A percentile compares a stretch with the other conserved stretches of the same genome.
Evolutionary conservation across 2,113 vertebrate genomes (phyloP).

Genomic region (Sula dactylatra): DNA sequence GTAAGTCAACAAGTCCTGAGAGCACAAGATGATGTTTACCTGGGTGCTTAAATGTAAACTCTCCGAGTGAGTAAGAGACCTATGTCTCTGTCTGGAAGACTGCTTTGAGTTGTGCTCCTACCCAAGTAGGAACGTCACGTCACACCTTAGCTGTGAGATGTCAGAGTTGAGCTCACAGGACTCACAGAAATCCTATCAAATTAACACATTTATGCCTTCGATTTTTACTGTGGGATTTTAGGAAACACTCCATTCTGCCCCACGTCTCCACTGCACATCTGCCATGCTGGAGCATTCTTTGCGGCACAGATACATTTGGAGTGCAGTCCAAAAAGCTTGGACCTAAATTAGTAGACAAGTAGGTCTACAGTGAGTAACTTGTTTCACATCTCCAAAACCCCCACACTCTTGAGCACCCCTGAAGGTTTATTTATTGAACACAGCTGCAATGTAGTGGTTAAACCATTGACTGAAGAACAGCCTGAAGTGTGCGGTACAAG

Average conservation of each 20-base stretch:
- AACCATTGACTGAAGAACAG: background rate
- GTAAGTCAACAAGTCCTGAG: background rate
- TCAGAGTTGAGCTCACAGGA: background rate
- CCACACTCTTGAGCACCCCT: background rate
- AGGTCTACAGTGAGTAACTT: background rate
- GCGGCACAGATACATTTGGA: background rate
- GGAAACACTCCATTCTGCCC: background rate
- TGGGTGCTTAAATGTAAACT: background rate
- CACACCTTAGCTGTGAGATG: accelerated
- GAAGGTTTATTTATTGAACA: background rate
- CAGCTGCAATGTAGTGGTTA: background rate
- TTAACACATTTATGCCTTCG: accelerated
- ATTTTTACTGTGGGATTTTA: background rate
- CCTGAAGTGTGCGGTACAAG: background rate
- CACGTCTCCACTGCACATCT: background rate
- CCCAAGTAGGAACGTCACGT: background rate
- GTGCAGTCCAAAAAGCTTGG: background rate
- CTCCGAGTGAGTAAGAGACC: background rate
- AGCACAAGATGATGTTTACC: background rate
- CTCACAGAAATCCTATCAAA: background rate
- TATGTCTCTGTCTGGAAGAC: background rate
- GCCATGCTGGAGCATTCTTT: background rate
- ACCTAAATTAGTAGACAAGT: background rate
- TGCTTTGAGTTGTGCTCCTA: background rate
- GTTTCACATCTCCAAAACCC: background rate